Evolutionary conservation across 2,797 vertebrate species (phyloP).

Genomic region (Erpetoichthys calabaricus): DNA sequence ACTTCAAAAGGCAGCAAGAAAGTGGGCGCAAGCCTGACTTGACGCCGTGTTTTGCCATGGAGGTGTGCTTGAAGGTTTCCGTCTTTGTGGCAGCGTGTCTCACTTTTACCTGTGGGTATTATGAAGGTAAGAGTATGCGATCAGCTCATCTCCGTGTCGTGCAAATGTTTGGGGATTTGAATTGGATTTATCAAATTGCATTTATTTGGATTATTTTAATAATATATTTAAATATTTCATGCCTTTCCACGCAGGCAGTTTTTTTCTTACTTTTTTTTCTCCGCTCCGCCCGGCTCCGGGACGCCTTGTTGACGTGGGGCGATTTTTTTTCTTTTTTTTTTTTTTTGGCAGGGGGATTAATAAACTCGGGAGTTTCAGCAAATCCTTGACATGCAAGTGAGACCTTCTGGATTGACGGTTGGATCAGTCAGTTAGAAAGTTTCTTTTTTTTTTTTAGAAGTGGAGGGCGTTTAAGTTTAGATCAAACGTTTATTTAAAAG

Average conservation of each 20-base stretch:
- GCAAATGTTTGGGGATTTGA: background rate
- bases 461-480: no score
- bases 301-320: background rate
- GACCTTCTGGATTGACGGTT: no score
- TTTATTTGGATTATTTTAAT: no score
- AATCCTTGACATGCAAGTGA: conserved; percentile 43
- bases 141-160: background rate
- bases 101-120: conserved; percentile 36
- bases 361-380: background rate
- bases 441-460: no score
- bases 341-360: background rate
- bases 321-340: background rate
- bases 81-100: conserved; percentile 40
- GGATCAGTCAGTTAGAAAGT: no score
- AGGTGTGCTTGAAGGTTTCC: conserved; percentile 40
- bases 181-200: no score
- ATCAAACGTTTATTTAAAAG: no score
- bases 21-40: no score
- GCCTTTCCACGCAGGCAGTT: no score
- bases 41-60: conserved; percentile 34
- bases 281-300: background rate
- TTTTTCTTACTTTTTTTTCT: background rate
- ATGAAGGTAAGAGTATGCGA: conserved; percentile 43
- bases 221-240: no score
- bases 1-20: no score